Evolutionary conservation across 2,888 invertebrate species (phyloP), one percentile per base, ranked within the genome.

Genomic region (Aproaerema taeniolella): DNA sequence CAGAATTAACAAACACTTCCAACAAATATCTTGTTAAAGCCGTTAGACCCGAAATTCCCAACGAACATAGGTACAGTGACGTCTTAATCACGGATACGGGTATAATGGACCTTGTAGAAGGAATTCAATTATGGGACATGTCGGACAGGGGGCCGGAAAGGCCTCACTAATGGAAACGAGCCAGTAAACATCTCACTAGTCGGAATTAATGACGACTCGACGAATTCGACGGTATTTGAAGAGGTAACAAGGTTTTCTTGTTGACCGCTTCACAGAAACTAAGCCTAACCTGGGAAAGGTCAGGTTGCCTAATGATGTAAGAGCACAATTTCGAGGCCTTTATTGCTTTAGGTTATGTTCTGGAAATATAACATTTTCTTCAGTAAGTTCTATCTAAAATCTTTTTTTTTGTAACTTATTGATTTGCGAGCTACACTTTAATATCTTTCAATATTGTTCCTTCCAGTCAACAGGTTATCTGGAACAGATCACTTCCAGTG

Each of bases 61-160:
- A 7, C 20, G 32, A 35, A 42, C 26, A 37, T 26, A 24, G 25
- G 20, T 34, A 29, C 30, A 15, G 41, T 34, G 20, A 36, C 32
- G 38, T 28, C 42, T 35, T 45, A 31, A 40, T 40, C 38, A 38
- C 39, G 37, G 26, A 35, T 37, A 28, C 31, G 28, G 41, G 30
- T 33, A 32, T 39, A 46, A 37, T 38, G 38, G 34, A 25, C 3
- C 38, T 38, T 26, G 31, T 38, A 9, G 26, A 41, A 30, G 43
- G 41, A 46, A 46, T 46, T 43, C 43, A 46, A 46, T 58, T 55
- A 52, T 45, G 42, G 46, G 50, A 42, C 50, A 50, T 45, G 45
- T 45, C 41, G 45, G 42, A 12, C 39, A 46, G 20, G n/a, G n/a
- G n/a, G n/a, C 10, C 15, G 16, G 17, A 5, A 9, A 10, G 32